Evolutionary conservation across 2,888 invertebrate genomes (phyloP).

Genomic region (Ormyrus rosae): DNA sequence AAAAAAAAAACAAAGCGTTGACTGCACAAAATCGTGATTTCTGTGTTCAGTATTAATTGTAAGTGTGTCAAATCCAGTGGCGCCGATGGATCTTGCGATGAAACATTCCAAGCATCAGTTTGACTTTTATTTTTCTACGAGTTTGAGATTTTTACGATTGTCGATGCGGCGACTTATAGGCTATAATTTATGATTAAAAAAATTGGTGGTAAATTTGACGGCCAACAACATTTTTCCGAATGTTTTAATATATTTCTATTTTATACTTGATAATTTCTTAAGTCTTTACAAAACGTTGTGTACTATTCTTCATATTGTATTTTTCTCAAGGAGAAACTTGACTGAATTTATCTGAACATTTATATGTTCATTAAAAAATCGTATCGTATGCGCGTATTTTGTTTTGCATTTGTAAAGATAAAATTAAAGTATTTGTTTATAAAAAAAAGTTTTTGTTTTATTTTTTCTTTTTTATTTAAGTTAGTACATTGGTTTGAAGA

Average conservation of each 20-base stretch:
- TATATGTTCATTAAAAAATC: conserved; percentile 45
- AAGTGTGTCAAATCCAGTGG: conserved; percentile 51
- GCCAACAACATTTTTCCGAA: conserved; percentile 41
- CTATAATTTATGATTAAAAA: conserved; percentile 51
- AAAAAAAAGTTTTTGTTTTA: conserved; percentile 20
- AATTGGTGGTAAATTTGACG: conserved; percentile 43
- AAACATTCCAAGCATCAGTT: conserved; percentile 55
- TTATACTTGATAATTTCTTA: conserved; percentile 53
- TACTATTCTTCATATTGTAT: conserved; percentile 50
- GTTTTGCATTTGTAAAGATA: conserved; percentile 30
- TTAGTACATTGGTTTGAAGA: background rate
- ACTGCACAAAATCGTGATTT: conserved; percentile 57
- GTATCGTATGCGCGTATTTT: conserved; percentile 12
- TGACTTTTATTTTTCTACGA: conserved; percentile 54
- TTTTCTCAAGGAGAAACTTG: conserved; percentile 44
- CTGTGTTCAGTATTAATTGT: conserved; percentile 58
- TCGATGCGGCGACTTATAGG: conserved; percentile 38
- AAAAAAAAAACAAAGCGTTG: conserved; percentile 43
- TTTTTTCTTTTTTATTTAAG: conserved; percentile 32
- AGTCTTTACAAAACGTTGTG: conserved; percentile 48
- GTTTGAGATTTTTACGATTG: conserved; percentile 53
- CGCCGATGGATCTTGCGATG: conserved; percentile 46
- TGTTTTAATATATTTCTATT: conserved; percentile 50
- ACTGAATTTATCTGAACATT: conserved; percentile 54
- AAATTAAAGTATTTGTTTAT: conserved; percentile 39